Evolutionary conservation across 2,888 invertebrate species (phyloP), one percentile per base, ranked within the genome.

Genomic region (Drosophila lutescens): DNA sequence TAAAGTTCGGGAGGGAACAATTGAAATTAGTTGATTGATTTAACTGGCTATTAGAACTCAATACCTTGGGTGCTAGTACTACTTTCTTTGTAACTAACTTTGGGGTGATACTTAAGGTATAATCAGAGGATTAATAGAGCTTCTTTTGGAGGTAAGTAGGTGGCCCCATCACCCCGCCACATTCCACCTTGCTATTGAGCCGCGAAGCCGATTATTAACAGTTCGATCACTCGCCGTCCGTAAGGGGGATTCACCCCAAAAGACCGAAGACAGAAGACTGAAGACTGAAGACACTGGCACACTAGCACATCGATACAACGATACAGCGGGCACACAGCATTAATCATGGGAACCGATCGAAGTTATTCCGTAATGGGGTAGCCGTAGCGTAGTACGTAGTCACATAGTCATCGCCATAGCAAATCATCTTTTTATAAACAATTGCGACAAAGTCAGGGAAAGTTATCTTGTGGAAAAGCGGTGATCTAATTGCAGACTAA

Each of bases 381-480:
- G 30, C 47, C 46, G n/a, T 34, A 12, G 4, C 15, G 20, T 20
- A 20, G 20, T 20, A 20, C 40, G 15, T 15, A n/a, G 9, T 9
- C 40, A 26, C 17, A 30, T 34, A 34, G 12, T 34, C 34, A 34
- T 5, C 1, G 30, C 15, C 46, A 32, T 41, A 30, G 54, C 60
- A 47, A 56, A 69, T 49, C 54, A 54, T 43, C 70, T 70, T 70
- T 70, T 70, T 54, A 43, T 60, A 70, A 60, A 69, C 69, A 60
- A 36, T 69, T 54, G 69, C 69, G 60, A 69, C 20, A 20, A 54
- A 43, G 41, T 4, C 15, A 15, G 17, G 17, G 32, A 20, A 46
- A 57, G 51, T n/a, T 41, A 60, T 26, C 47, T 17, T 12, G 26
- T 47, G 47, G 40, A 36, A 10, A n/a, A 32, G 30, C 47, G 69